A percentile compares a stretch with the other conserved stretches of the same genome.
Evolutionary conservation across 2,888 invertebrate species (phyloP).

Genomic region (Meliscaeva auricollis): DNA sequence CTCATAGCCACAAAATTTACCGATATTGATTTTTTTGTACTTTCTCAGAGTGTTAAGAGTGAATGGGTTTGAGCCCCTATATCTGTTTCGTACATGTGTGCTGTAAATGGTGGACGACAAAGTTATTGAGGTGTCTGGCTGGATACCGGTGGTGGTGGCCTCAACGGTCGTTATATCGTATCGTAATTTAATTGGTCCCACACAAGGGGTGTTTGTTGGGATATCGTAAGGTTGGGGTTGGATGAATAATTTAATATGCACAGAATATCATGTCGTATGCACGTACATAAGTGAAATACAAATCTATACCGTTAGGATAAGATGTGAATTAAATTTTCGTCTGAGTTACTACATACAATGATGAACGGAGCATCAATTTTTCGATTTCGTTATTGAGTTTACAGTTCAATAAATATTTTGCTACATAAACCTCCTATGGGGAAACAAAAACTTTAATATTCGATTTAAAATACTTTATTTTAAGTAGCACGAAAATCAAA

Average conservation of each 20-base stretch:
- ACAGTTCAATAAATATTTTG: background rate
- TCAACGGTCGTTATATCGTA: background rate
- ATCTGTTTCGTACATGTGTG: constrained; percentile 6
- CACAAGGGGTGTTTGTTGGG: constrained; percentile 4
- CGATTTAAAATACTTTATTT: too few species aligned
- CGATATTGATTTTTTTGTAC: constrained; percentile 58
- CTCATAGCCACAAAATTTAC: constrained; percentile 36
- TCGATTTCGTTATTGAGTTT: background rate
- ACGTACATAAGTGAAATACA: background rate
- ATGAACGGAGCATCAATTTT: background rate
- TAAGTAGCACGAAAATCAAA: too few species aligned
- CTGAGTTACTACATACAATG: constrained; percentile 26
- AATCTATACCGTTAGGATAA: constrained; percentile 33
- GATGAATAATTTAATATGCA: constrained; percentile 40
- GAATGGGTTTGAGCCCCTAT: background rate
- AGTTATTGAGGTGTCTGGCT: constrained; percentile 34
- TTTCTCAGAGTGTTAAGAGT: background rate
- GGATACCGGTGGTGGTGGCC: constrained; percentile 11
- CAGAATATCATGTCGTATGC: constrained; percentile 16
- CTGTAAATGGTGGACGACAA: constrained; percentile 12
- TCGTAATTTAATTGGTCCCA: constrained; percentile 56
- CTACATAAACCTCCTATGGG: too few species aligned
- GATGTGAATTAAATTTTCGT: constrained; percentile 43
- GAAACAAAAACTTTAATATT: too few species aligned
- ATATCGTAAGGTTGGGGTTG: constrained; percentile 4